Percentiles rank a stretch among this genome's conserved stretches.
Conservation (phyloP, 2,113 vertebrate species). For the Chaetura pelagica region DNA sequence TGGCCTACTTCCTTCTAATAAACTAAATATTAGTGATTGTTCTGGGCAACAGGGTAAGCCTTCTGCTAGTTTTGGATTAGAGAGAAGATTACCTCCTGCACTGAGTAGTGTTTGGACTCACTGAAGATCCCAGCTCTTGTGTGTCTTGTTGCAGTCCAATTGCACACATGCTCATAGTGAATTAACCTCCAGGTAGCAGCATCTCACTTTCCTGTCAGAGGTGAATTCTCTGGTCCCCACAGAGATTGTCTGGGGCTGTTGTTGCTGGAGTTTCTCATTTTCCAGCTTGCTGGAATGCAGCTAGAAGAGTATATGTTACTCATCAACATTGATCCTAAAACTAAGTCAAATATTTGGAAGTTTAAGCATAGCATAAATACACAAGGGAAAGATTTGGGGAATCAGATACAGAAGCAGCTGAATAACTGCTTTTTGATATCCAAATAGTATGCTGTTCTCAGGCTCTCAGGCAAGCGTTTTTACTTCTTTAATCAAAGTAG, state of each 20-base stretch:
- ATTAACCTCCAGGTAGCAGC: neutral
- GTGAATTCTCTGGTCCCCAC: neutral
- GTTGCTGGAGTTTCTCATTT: neutral
- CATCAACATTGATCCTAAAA: neutral
- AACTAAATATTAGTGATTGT: neutral
- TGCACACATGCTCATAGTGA: neutral
- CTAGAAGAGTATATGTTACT: neutral
- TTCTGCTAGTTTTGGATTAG: neutral
- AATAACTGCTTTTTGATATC: neutral
- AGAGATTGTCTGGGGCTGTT: neutral
- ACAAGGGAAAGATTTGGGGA: neutral
- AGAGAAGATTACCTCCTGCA: neutral
- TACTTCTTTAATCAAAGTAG: neutral
- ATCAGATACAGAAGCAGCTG: neutral
- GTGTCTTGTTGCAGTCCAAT: neutral
- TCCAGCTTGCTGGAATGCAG: neutral
- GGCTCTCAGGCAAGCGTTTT: neutral
- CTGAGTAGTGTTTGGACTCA: no score
- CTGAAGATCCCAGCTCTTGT: neutral
- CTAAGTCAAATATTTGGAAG: neutral
- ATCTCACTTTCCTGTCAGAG: neutral
- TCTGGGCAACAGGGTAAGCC: neutral
- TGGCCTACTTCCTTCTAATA: neutral
- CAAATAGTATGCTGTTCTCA: neutral
- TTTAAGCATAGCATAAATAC: neutral